Evolutionary conservation across 2,888 invertebrate species (phyloP).

Genomic region (Venustoraphidia nigricollis): DNA sequence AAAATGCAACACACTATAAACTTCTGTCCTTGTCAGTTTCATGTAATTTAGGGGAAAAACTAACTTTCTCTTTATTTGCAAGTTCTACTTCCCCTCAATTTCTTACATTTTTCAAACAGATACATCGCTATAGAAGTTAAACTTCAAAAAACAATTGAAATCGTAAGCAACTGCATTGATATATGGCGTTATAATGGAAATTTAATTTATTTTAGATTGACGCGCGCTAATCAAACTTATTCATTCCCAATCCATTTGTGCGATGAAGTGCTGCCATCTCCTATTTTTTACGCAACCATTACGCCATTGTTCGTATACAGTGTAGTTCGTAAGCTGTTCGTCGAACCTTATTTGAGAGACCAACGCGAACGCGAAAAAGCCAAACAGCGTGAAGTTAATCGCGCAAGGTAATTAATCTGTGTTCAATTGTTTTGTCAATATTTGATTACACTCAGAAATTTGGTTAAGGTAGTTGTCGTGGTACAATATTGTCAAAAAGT

Average conservation of each 20-base stretch:
- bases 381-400: conserved; percentile 67
- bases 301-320: conserved; percentile 73
- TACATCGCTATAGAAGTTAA: no score
- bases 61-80: no score
- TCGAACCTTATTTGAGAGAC: conserved; percentile 70
- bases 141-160: no score
- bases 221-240: conserved; percentile 75
- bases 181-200: not conserved
- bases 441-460: not conserved
- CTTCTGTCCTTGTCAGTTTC: no score
- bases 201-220: conserved; percentile 40
- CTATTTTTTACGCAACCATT: conserved; percentile 84
- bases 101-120: no score
- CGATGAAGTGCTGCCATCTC: conserved; percentile 77
- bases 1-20: no score
- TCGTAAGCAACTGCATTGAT: not conserved
- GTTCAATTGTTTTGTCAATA: not conserved
- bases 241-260: conserved; percentile 80
- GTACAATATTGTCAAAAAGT: no score
- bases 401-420: conserved; percentile 33
- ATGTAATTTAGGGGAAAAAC: no score
- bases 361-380: conserved; percentile 67
- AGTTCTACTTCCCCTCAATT: no score
- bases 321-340: conserved; percentile 65
- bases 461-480: no score